Percentiles rank a stretch among this genome's conserved stretches.
Conservation (phyloP, 30 jellyfish, hydroid and myxozoan species). For the Aurelia sp. region DNA sequence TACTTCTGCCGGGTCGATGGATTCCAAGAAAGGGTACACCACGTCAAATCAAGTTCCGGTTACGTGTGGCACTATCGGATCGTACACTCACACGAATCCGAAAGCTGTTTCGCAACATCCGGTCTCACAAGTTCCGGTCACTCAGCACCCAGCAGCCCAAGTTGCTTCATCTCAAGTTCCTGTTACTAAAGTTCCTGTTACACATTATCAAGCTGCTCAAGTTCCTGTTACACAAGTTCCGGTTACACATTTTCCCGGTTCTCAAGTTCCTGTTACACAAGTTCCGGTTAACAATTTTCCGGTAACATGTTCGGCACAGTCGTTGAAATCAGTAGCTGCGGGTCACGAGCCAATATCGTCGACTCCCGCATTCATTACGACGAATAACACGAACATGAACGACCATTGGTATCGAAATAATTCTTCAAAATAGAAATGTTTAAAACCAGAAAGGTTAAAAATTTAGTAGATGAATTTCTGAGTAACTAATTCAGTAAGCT, state of each 20-base stretch:
- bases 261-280: slow-evolving; percentile 46
- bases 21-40: slow-evolving; percentile 15
- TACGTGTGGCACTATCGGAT: slow-evolving; percentile 6
- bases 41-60: slow-evolving; percentile 19
- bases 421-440: slow-evolving; percentile 31
- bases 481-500: slow-evolving; percentile 33
- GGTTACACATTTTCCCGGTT: slow-evolving; percentile 23
- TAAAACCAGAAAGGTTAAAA: slow-evolving; percentile 43
- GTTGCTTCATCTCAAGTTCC: not conserved
- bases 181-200: not conserved
- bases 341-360: slow-evolving; percentile 46
- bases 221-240: slow-evolving; percentile 19
- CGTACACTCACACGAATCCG: slow-evolving; percentile 26
- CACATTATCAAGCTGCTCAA: not conserved
- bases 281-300: slow-evolving; percentile 55
- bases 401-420: slow-evolving; percentile 47
- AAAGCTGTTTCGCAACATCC: too few species aligned
- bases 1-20: slow-evolving; percentile 15
- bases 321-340: slow-evolving; percentile 37
- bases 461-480: slow-evolving; percentile 46
- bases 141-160: not conserved
- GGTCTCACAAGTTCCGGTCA: not conserved
- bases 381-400: slow-evolving; percentile 2
- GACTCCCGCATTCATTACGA: slow-evolving; percentile 18
- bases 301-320: slow-evolving; percentile 67